Conservation (phyloP, 2,113 vertebrate genomes). For the Damaliscus lunatus region DNA sequence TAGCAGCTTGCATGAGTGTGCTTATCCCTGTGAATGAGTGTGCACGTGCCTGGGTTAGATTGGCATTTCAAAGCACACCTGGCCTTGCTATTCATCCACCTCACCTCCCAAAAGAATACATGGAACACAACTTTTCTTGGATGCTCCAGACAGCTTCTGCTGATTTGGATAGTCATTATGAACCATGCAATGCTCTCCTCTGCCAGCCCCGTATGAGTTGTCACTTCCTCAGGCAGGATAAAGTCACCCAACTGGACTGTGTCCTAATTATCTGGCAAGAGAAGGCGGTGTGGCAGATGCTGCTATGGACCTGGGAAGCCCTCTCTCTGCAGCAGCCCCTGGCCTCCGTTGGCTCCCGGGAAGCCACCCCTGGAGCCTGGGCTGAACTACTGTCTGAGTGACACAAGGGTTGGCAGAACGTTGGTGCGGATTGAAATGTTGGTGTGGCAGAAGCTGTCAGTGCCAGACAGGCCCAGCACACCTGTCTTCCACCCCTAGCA, state of each 20-base stretch:
- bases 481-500: conserved; percentile 14
- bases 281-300: conserved; percentile 16
- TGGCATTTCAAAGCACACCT: background rate
- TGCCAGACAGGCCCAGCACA: conserved; percentile 30
- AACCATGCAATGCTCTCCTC: background rate
- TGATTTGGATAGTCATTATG: background rate
- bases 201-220: conserved; percentile 44
- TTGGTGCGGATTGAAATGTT: conserved; percentile 40
- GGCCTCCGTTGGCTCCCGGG: background rate
- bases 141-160: background rate
- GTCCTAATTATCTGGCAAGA: conserved; percentile 66
- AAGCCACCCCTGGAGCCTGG: background rate
- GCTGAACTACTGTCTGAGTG: conserved; percentile 16
- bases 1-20: background rate
- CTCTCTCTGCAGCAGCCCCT: background rate
- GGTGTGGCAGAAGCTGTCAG: background rate
- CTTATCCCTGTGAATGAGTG: background rate
- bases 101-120: conserved; percentile 2
- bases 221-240: conserved; percentile 36
- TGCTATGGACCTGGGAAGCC: background rate
- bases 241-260: conserved; percentile 53
- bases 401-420: background rate
- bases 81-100: background rate
- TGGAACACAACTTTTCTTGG: background rate
- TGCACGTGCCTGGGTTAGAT: background rate